Percentiles rank a stretch among this genome's conserved stretches.
phyloP scores from a whole-genome alignment of 37 sponge, comb jelly and placozoan genomes.

The Bolinopsis microptera region DNA sequence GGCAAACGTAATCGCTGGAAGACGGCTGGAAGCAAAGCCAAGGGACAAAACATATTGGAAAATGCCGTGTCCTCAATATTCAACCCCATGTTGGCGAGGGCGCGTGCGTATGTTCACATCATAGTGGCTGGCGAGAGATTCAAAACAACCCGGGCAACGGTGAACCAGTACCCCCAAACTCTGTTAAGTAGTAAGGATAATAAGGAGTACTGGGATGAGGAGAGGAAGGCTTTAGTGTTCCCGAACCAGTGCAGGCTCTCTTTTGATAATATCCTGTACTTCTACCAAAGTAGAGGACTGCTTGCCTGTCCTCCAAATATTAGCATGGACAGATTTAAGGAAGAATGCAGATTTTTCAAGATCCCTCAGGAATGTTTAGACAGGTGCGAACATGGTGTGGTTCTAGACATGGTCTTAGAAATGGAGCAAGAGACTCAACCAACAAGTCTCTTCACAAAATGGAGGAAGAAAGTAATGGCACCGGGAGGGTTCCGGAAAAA shows the following conservation, averaged over 20 bases:
- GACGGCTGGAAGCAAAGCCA: background rate
- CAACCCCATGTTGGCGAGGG: background rate
- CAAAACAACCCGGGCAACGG: background rate
- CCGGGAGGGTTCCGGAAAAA: background rate
- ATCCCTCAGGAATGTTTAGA: background rate
- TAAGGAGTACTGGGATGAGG: background rate
- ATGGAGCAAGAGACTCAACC: background rate
- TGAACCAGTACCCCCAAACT: background rate
- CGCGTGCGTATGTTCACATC: background rate
- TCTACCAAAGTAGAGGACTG: background rate
- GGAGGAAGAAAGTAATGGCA: background rate
- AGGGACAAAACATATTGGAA: background rate
- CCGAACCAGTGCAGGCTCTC: background rate
- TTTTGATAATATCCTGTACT: slow-evolving; percentile 2
- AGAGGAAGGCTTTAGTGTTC: background rate
- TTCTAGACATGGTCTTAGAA: background rate
- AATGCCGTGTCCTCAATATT: background rate
- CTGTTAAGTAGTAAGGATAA: background rate
- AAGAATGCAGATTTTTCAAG: background rate
- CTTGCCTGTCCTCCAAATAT: background rate
- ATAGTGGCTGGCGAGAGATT: slow-evolving; percentile 2
- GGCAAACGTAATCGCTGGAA: background rate
- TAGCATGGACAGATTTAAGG: slow-evolving; percentile 4
- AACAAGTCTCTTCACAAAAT: background rate
- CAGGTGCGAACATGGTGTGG: slow-evolving; percentile 26